Percentiles rank a stretch among this genome's conserved stretches.
phyloP scores from a whole-genome alignment of 2,797 vertebrate species.

The Zenarchopterus dispar region DNA sequence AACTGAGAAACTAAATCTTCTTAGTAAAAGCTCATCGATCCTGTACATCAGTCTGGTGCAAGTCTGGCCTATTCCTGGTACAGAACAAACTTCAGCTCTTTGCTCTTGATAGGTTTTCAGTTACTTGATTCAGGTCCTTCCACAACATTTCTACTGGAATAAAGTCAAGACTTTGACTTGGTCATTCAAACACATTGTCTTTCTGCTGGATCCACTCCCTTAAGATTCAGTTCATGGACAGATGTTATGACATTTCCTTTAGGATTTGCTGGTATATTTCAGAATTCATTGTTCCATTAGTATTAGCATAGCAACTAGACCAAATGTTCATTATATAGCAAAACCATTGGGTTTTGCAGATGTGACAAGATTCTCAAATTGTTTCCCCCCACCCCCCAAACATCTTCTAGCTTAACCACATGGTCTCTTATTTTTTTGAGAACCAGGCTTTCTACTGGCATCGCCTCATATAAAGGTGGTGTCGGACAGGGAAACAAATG shows the following conservation, averaged over 20 bases:
- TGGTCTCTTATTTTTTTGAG: background rate
- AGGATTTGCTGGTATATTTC: background rate
- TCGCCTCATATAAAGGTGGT: no score
- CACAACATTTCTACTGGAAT: background rate
- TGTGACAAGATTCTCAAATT: no score
- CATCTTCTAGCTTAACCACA: background rate
- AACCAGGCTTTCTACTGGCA: no score
- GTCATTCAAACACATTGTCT: slow-evolving; percentile 4
- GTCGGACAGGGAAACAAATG: no score
- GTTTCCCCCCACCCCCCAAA: no score
- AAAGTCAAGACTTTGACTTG: background rate
- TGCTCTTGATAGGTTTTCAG: background rate
- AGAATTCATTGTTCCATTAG: background rate
- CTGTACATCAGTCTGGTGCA: background rate
- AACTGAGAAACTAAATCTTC: background rate
- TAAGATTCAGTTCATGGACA: slow-evolving; percentile 2
- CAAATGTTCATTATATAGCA: no score
- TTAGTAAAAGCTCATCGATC: background rate
- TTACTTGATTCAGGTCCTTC: background rate
- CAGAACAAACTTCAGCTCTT: background rate
- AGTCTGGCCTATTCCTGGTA: background rate
- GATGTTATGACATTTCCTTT: slow-evolving; percentile 1
- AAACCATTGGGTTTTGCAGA: no score
- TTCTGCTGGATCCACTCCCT: background rate
- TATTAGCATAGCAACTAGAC: background rate